These are phyloP conservation scores for Drosophila dives DNA, from an alignment of 2,888 invertebrate species.

Conservation along the genomic window DNA sequence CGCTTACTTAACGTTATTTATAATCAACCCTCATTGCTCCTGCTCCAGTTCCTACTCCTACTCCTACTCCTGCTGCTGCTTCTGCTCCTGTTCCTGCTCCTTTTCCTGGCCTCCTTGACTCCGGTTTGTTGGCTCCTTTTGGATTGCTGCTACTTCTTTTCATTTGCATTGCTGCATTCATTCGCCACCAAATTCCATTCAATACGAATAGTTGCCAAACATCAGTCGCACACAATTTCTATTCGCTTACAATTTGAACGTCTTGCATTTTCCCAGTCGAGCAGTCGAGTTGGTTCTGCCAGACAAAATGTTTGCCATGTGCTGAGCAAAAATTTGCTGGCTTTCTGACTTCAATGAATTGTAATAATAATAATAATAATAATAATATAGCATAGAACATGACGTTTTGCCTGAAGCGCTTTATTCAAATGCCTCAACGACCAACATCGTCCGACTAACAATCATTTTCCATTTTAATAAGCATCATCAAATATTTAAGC, in stretches of 20 bases:
- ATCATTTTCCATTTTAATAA: slow-evolving; percentile 45
- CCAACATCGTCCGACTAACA: slow-evolving; percentile 33
- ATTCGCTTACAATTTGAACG: slow-evolving; percentile 33
- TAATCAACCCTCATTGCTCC: slow-evolving; percentile 55
- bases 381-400: slow-evolving; percentile 15
- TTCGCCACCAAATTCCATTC: slow-evolving; percentile 66
- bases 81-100: neutral
- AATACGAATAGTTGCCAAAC: slow-evolving; percentile 66
- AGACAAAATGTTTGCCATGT: slow-evolving; percentile 14
- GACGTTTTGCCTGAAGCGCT: slow-evolving; percentile 12
- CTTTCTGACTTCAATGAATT: slow-evolving; percentile 34
- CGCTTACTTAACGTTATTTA: slow-evolving; percentile 77
- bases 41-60: neutral
- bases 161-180: slow-evolving; percentile 38
- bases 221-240: slow-evolving; percentile 48
- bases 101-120: neutral
- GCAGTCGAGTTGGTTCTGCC: slow-evolving; percentile 25
- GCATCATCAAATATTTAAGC: slow-evolving; percentile 41
- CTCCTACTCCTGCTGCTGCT: neutral
- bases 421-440: slow-evolving; percentile 19
- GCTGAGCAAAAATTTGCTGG: slow-evolving; percentile 22
- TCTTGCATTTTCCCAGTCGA: slow-evolving; percentile 27
- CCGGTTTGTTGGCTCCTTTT: neutral
- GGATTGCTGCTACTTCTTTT: slow-evolving; percentile 20
- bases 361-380: slow-evolving; percentile 36